These are phyloP conservation scores for Nomada ferruginata DNA, from an alignment of 2,888 invertebrate species.

Conservation along the genomic window DNA sequence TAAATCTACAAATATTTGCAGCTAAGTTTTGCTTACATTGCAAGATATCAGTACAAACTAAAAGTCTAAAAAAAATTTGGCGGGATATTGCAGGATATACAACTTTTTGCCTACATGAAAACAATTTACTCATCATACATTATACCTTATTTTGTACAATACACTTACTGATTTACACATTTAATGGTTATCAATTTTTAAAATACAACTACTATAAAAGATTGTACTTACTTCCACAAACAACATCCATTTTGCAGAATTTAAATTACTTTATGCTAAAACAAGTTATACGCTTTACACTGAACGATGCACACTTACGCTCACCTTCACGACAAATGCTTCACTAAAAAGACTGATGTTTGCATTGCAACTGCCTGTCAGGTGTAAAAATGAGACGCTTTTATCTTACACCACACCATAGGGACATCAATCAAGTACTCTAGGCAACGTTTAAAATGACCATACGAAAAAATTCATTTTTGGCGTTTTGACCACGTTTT, in stretches of 20 bases:
- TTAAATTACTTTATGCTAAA: not conserved
- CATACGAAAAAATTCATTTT: too few species aligned
- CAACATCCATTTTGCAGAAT: constrained; percentile 13
- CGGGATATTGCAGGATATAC: constrained; percentile 6
- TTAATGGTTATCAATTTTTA: not conserved
- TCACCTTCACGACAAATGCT: too few species aligned
- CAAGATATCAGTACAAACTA: constrained; percentile 10
- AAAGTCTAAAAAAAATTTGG: not conserved
- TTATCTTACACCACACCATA: too few species aligned
- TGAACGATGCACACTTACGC: not conserved
- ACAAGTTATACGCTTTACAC: constrained; percentile 1
- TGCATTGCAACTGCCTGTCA: too few species aligned
- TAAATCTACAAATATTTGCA: not conserved
- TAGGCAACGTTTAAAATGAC: too few species aligned
- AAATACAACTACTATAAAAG: not conserved
- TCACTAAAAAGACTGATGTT: too few species aligned
- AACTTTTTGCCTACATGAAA: constrained; percentile 2
- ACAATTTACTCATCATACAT: not conserved
- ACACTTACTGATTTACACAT: not conserved
- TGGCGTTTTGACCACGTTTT: too few species aligned
- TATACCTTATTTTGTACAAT: not conserved
- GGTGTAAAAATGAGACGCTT: too few species aligned
- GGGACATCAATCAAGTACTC: too few species aligned
- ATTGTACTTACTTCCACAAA: constrained; percentile 7
- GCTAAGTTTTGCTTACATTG: not conserved